phyloP scores from a whole-genome alignment of 2,113 vertebrate species.

The Hippocampus guttulatus region DNA sequence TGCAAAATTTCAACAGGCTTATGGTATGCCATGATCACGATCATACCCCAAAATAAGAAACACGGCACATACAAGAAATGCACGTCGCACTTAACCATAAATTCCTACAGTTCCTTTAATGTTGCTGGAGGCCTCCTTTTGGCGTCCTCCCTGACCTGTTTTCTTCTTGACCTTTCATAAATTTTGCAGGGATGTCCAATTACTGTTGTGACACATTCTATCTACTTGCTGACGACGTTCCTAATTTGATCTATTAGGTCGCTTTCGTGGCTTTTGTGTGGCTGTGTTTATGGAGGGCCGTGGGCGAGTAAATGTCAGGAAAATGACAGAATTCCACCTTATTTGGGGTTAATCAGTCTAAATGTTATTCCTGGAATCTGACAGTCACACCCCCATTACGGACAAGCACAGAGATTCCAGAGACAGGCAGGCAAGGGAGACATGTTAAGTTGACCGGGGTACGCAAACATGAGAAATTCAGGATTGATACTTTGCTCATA shows the following conservation, averaged over 20 bases:
- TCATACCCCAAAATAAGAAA: not conserved
- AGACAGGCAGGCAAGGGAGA: not conserved
- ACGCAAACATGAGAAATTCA: not conserved
- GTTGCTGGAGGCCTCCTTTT: not conserved
- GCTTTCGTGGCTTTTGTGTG: not conserved
- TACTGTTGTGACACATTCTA: slow-evolving; percentile 3
- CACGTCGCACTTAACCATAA: not conserved
- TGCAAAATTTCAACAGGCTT: not conserved
- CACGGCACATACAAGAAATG: not conserved
- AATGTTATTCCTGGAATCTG: not conserved
- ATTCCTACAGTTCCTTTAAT: not conserved
- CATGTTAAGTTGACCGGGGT: not conserved
- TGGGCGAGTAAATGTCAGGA: not conserved
- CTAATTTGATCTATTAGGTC: not conserved
- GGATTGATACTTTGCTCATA: not conserved
- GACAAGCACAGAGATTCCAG: not conserved
- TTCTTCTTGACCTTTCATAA: not conserved
- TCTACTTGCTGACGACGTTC: not conserved
- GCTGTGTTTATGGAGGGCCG: not conserved
- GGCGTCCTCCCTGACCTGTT: slow-evolving; percentile 6
- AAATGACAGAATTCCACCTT: not conserved
- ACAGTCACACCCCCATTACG: not conserved
- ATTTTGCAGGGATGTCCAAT: not conserved
- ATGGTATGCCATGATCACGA: not conserved
- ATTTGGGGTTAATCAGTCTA: slow-evolving; percentile 3